phyloP scores from a whole-genome alignment of 2,888 invertebrate species.

The Machimus rusticus region DNA sequence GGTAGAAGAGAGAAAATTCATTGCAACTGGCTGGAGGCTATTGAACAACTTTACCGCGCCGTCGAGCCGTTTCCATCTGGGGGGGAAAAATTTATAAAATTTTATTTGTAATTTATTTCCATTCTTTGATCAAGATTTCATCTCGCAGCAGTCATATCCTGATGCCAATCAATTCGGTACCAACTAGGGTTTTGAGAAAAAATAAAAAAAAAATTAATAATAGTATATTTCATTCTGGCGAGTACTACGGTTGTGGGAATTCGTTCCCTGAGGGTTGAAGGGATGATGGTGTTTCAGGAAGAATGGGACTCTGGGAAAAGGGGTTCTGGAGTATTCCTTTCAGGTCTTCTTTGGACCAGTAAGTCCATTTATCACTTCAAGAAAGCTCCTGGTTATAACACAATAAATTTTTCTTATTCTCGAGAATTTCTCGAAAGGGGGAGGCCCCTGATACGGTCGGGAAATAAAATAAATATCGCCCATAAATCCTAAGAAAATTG shows the following conservation, averaged over 20 bases:
- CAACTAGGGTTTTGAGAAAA: neutral
- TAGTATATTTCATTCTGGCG: neutral
- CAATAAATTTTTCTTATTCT: neutral
- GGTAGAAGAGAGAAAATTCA: neutral
- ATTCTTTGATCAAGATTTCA: neutral
- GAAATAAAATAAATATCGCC: neutral
- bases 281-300: neutral
- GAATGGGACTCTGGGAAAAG: neutral
- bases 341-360: constrained; percentile 1
- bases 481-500: neutral
- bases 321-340: neutral
- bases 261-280: neutral
- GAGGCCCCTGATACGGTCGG: neutral
- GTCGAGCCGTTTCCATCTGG: neutral
- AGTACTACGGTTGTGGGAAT: neutral
- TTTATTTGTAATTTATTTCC: neutral
- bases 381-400: constrained; percentile 21
- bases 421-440: neutral
- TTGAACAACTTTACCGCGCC: neutral
- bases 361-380: constrained; percentile 12
- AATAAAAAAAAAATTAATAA: neutral
- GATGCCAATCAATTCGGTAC: neutral
- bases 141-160: neutral
- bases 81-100: neutral
- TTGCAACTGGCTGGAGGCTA: neutral